Evolutionary conservation across 2,797 vertebrate genomes (phyloP).

Genomic region (Scolopax rusticola): DNA sequence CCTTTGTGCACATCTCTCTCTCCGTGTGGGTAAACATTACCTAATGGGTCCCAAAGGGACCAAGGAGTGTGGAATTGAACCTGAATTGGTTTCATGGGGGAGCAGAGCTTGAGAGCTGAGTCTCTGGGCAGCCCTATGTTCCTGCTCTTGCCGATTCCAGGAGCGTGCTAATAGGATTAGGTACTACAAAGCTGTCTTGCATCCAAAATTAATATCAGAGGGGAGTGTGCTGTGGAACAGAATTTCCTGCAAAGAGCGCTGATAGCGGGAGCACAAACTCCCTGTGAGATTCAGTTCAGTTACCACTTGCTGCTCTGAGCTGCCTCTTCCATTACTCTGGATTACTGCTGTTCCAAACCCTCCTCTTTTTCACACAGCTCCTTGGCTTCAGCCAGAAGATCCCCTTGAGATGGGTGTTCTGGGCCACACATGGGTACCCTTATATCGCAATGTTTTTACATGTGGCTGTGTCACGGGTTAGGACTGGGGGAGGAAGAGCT

Average conservation of each 20-base stretch:
- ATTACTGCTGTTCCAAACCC: neutral
- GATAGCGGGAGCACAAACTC: neutral
- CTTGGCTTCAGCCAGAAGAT: neutral
- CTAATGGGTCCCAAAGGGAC: neutral
- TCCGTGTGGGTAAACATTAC: neutral
- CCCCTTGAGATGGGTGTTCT: neutral
- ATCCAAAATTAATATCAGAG: slow-evolving; percentile 17
- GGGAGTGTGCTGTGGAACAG: neutral
- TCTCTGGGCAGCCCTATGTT: slow-evolving; percentile 6
- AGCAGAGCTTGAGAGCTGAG: neutral
- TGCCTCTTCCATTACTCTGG: neutral
- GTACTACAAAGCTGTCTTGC: slow-evolving; percentile 30
- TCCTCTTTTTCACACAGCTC: neutral
- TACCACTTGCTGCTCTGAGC: neutral
- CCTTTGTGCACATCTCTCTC: rapidly evolving
- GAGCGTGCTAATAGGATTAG: slow-evolving; percentile 54
- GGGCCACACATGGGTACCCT: neutral
- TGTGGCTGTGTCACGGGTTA: neutral
- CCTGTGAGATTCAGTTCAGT: neutral
- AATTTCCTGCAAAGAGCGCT: neutral
- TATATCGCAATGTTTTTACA: rapidly evolving
- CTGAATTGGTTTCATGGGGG: neutral
- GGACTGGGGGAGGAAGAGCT: neutral
- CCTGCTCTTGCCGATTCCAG: slow-evolving; percentile 43
- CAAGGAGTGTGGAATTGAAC: neutral